Evolutionary conservation across 2,888 invertebrate species (phyloP).

Genomic region (Oscheius onirici): DNA sequence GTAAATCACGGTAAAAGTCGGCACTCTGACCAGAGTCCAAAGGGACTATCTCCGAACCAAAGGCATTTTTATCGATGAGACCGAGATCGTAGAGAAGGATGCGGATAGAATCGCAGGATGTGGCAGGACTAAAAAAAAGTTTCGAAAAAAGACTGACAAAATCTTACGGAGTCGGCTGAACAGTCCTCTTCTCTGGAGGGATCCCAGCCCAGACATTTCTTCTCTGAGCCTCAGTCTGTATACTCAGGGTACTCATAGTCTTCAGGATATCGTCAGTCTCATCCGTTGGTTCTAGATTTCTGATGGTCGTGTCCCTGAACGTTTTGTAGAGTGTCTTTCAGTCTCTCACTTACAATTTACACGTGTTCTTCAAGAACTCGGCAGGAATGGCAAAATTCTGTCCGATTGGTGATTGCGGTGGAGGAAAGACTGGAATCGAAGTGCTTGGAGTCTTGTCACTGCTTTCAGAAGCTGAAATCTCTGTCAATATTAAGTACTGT

Average conservation of each 20-base stretch:
- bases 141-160: neutral
- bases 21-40: slow-evolving; percentile 78
- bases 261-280: slow-evolving; percentile 48
- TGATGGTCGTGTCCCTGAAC: slow-evolving; percentile 58
- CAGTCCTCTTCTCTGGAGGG: slow-evolving; percentile 24
- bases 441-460: neutral
- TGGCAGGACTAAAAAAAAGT: slow-evolving; percentile 47
- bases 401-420: slow-evolving; percentile 42
- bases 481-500: neutral
- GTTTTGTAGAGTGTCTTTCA: neutral
- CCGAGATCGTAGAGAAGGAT: slow-evolving; percentile 95
- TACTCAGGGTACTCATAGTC: slow-evolving; percentile 46
- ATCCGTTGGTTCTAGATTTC: slow-evolving; percentile 48
- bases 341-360: slow-evolving; percentile 57
- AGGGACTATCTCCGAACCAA: slow-evolving; percentile 72
- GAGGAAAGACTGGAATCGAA: slow-evolving; percentile 28
- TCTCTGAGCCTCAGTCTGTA: slow-evolving; percentile 41
- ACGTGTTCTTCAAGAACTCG: slow-evolving; percentile 62
- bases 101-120: slow-evolving; percentile 91
- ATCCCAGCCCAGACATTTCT: slow-evolving; percentile 46
- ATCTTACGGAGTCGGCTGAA: slow-evolving; percentile 11
- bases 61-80: slow-evolving; percentile 79
- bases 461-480: neutral
- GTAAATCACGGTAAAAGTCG: slow-evolving; percentile 84
- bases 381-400: slow-evolving; percentile 59